Evolutionary conservation across 2,888 invertebrate species (phyloP).

Genomic region (Ryuthela nishihirai): DNA sequence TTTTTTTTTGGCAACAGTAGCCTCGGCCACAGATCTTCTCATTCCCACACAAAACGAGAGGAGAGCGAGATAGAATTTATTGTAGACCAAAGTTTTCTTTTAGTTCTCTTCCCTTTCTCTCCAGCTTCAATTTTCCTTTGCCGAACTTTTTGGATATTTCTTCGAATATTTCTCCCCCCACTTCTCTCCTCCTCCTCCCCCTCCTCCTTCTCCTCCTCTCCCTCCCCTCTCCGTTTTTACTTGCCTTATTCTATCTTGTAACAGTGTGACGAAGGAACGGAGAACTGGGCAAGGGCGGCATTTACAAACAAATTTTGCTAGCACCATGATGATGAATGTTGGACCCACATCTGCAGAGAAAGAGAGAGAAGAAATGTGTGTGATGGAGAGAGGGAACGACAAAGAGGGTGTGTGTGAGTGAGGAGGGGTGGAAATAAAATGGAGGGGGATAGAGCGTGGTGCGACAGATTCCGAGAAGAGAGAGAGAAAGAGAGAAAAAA

Average conservation of each 20-base stretch:
- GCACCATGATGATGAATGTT: conserved; percentile 29
- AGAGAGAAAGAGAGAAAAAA: conserved; percentile 11
- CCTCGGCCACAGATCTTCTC: no score
- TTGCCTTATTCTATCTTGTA: conserved; percentile 3
- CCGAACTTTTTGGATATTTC: no score
- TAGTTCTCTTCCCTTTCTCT: no score
- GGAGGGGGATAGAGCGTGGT: conserved; percentile 13
- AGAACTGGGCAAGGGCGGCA: conserved; percentile 19
- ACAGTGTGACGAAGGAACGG: no score
- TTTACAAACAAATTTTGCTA: conserved; percentile 33
- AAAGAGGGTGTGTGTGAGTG: conserved; percentile 8
- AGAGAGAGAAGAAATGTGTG: conserved; percentile 6
- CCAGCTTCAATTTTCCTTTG: no score
- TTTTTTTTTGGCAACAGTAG: no score
- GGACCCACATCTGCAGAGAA: conserved; percentile 24
- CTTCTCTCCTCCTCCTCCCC: conserved; percentile 3
- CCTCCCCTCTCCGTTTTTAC: neutral
- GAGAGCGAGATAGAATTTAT: no score
- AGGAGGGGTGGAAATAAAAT: conserved; percentile 14
- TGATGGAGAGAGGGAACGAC: conserved; percentile 3
- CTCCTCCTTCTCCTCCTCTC: conserved; percentile 12
- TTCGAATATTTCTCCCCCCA: no score
- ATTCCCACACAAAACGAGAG: no score
- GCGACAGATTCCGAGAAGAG: conserved; percentile 25
- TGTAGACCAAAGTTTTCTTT: no score